Evolutionary conservation across 37 sponge, comb jelly and placozoan genomes (phyloP).

Genomic region (Mnemiopsis leidyi): DNA sequence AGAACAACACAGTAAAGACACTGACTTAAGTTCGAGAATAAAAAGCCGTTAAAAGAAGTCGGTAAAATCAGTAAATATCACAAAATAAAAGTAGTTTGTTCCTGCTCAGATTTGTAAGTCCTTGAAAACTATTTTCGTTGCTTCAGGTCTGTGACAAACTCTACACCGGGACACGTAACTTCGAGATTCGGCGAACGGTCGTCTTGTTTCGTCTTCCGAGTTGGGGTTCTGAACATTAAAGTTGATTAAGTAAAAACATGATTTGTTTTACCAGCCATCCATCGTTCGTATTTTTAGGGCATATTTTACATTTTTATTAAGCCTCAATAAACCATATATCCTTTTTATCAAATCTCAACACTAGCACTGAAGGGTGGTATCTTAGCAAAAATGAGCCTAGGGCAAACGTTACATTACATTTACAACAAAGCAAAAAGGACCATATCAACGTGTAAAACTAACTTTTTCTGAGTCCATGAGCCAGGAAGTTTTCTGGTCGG

Average conservation of each 20-base stretch:
- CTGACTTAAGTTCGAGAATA: neutral
- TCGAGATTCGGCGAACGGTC: neutral
- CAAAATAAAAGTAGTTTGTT: neutral
- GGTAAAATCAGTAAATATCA: neutral
- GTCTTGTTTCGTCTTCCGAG: neutral
- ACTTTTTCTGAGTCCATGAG: neutral
- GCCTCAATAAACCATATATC: too few relatives aligned
- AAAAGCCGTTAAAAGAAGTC: neutral
- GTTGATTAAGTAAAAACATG: too few relatives aligned
- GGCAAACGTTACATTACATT: too few relatives aligned
- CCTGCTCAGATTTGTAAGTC: neutral
- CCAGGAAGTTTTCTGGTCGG: constrained; percentile 9
- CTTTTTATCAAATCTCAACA: too few relatives aligned
- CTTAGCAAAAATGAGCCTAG: too few relatives aligned
- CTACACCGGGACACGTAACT: constrained; percentile 6
- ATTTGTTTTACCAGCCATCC: too few relatives aligned
- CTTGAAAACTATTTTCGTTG: constrained; percentile 1
- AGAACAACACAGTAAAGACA: too few relatives aligned
- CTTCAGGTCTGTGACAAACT: constrained; percentile 14
- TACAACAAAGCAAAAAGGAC: neutral
- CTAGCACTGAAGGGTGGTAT: too few relatives aligned
- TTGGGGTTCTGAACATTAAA: neutral
- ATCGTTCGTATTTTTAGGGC: too few relatives aligned
- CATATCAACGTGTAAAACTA: neutral
- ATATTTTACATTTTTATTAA: too few relatives aligned